Percentiles rank a stretch among this genome's conserved stretches.
Evolutionary conservation across 2,797 vertebrate species (phyloP).

Genomic region (Thunnus albacares): DNA sequence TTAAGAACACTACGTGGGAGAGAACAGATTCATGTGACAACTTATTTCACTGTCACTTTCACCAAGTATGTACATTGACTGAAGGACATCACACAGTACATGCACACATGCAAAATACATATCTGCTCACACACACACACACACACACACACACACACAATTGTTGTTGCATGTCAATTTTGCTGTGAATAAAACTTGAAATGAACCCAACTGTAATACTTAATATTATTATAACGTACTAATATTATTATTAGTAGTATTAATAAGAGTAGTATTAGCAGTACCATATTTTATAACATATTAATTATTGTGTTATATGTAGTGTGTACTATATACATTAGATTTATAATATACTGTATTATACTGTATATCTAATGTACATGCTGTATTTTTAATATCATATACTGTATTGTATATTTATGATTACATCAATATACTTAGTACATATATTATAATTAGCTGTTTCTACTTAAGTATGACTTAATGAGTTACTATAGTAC

Average conservation of each 20-base stretch:
- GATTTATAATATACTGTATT: no score
- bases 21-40: constrained; percentile 63
- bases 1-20: constrained; percentile 75
- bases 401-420: neutral
- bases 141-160: neutral
- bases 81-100: constrained; percentile 26
- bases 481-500: no score
- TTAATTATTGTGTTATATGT: no score
- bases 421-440: neutral
- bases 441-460: no score
- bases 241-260: neutral
- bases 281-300: neutral
- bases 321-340: no score
- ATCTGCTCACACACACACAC: neutral
- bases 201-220: no score
- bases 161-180: neutral
- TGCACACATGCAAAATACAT: no score
- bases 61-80: constrained; percentile 76
- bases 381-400: neutral
- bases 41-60: constrained; percentile 78
- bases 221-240: no score
- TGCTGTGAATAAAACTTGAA: no score
- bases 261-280: neutral
- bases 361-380: no score
- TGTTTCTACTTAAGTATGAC: no score